Evolutionary conservation across 2,888 invertebrate species (phyloP).

Genomic region (Clostera curtula): DNA sequence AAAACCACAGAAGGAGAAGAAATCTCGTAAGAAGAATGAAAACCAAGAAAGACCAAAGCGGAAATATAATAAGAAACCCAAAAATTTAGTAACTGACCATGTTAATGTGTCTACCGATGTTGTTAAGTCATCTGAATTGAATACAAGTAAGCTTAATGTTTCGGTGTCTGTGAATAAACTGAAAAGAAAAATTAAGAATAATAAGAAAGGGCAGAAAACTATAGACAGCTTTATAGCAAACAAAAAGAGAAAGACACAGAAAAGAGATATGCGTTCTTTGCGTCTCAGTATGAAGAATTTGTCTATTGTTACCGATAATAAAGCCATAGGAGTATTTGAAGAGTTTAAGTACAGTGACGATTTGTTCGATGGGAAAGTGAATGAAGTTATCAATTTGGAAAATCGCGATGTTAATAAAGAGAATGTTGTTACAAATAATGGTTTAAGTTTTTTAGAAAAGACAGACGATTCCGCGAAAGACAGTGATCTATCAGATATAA

Average conservation of each 20-base stretch:
- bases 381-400: constrained; percentile 6
- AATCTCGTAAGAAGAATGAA: constrained; percentile 38
- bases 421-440: constrained; percentile 7
- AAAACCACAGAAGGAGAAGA: constrained; percentile 66
- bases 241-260: constrained; percentile 41
- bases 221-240: constrained; percentile 53
- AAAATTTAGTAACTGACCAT: constrained; percentile 25
- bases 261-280: constrained; percentile 28
- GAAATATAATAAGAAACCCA: constrained; percentile 45
- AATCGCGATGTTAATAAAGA: not conserved
- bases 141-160: constrained; percentile 44
- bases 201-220: constrained; percentile 45
- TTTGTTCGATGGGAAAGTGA: constrained; percentile 21
- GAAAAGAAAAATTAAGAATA: constrained; percentile 52
- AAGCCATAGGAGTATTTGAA: constrained; percentile 1
- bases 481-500: constrained; percentile 50
- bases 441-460: constrained; percentile 38
- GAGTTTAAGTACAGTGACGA: constrained; percentile 10
- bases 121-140: constrained; percentile 25
- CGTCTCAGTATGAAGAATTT: constrained; percentile 38
- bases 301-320: constrained; percentile 24
- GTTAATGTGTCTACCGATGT: constrained; percentile 39
- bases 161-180: constrained; percentile 54
- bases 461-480: constrained; percentile 32
- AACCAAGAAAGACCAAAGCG: too few relatives aligned